A percentile compares a stretch with the other conserved stretches of the same genome.
These are phyloP conservation scores for Akabosia matsudoensis DNA, from an alignment of 1,140 invertebrate species.

Conservation along the genomic window DNA sequence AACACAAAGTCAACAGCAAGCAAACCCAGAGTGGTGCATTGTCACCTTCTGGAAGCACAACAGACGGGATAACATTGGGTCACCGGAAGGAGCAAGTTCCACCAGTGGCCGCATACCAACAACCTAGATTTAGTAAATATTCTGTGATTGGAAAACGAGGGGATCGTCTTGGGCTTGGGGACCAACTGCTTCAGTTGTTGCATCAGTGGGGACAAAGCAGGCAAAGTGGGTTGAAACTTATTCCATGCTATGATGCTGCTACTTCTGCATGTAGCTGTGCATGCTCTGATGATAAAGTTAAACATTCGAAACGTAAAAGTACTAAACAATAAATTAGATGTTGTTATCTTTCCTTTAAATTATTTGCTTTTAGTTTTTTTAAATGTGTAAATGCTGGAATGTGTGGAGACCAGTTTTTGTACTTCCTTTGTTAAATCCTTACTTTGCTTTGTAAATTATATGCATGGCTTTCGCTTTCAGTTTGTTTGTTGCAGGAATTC, in stretches of 20 bases:
- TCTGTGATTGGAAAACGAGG: conserved; percentile 20
- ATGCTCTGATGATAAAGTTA: conserved; percentile 17
- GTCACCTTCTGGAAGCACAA: not conserved
- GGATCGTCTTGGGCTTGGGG: conserved; percentile 37
- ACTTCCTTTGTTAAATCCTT: too few species aligned
- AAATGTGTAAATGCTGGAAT: too few species aligned
- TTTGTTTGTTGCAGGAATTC: too few species aligned
- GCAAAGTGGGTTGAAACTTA: conserved; percentile 39
- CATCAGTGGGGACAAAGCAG: conserved; percentile 43
- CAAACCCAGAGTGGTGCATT: not conserved
- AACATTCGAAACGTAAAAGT: not conserved
- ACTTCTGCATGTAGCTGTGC: conserved; percentile 12
- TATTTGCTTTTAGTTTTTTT: not conserved
- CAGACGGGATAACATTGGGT: not conserved
- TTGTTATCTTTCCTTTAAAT: not conserved
- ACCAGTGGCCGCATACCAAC: not conserved
- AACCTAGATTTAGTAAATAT: conserved; percentile 10
- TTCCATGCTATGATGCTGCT: conserved; percentile 38
- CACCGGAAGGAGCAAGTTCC: conserved; percentile 7
- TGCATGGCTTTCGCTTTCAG: too few species aligned
- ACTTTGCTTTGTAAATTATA: too few species aligned
- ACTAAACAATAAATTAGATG: too few species aligned
- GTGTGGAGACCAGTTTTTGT: too few species aligned
- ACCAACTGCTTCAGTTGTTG: conserved; percentile 41
- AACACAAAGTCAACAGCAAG: not conserved